Percentiles rank a stretch among this genome's conserved stretches.
Conservation (phyloP, 2,888 invertebrate genomes). For the Mycalesis mineus region DNA sequence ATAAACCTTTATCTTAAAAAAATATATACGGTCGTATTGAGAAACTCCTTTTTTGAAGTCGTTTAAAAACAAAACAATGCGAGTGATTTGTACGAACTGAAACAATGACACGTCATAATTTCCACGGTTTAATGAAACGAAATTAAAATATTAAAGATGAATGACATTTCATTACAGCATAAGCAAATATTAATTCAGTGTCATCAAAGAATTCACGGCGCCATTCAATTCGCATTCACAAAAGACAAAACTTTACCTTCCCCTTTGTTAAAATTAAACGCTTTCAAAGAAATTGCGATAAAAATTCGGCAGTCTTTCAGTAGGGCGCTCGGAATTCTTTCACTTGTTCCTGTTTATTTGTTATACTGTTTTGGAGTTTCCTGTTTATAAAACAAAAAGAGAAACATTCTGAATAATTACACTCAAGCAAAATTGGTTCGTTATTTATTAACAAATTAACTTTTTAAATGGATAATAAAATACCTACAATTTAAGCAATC, state of each 20-base stretch:
- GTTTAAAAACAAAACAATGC: no score
- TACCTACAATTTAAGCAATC: no score
- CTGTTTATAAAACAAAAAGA: neutral
- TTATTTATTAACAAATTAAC: no score
- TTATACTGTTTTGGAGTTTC: neutral
- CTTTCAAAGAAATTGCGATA: conserved; percentile 45
- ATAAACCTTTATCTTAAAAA: no score
- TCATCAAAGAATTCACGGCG: conserved; percentile 38
- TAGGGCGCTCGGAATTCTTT: conserved; percentile 36
- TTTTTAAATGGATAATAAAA: no score
- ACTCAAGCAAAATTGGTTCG: neutral
- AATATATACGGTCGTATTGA: no score
- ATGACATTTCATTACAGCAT: conserved; percentile 25
- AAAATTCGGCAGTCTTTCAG: conserved; percentile 49
- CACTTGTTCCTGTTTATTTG: conserved; percentile 7
- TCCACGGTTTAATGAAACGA: neutral
- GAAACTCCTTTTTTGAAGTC: no score
- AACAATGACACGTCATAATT: neutral
- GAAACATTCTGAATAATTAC: neutral
- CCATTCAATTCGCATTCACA: conserved; percentile 44
- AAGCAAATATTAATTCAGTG: conserved; percentile 35
- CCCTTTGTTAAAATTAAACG: conserved; percentile 51
- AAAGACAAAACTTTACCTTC: conserved; percentile 45
- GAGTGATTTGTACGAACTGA: no score
- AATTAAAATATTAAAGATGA: conserved; percentile 16